These are phyloP conservation scores for Batillaria attramentaria DNA, from an alignment of 1,140 invertebrate genomes.

Conservation along the genomic window DNA sequence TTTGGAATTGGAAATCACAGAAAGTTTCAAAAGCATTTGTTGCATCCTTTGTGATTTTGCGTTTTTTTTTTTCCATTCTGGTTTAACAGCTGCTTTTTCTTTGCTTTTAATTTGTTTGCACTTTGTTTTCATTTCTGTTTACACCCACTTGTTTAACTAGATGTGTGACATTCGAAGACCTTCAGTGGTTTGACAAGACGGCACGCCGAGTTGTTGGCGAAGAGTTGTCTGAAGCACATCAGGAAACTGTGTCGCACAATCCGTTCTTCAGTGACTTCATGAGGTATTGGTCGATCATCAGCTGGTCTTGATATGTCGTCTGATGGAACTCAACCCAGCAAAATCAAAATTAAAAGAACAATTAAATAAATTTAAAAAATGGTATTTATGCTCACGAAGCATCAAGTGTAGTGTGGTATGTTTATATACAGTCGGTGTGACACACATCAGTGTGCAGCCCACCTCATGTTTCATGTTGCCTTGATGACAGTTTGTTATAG, in stretches of 20 bases:
- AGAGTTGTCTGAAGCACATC: constrained; percentile 65
- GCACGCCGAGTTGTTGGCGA: constrained; percentile 63
- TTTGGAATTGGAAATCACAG: background rate
- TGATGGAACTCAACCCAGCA: no score
- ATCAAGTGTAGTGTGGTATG: no score
- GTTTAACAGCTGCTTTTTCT: background rate
- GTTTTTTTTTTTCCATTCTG: background rate
- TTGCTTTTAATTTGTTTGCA: background rate
- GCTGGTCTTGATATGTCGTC: no score
- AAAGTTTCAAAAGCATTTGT: background rate
- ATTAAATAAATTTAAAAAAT: no score
- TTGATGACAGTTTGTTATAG: background rate
- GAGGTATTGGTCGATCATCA: no score
- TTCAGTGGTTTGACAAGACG: constrained; percentile 70
- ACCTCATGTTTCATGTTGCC: background rate
- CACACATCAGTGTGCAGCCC: background rate
- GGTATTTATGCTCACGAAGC: no score
- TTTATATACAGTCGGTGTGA: no score
- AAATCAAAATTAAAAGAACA: no score
- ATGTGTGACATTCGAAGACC: constrained; percentile 68
- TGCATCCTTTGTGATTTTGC: background rate
- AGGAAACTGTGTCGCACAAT: constrained; percentile 52
- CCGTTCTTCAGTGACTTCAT: constrained; percentile 70
- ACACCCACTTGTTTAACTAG: constrained; percentile 46
- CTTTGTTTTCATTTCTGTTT: no score